Base-by-base conservation (phyloP, 2,888 invertebrate species). In the Cyclophora punctaria region DNA sequence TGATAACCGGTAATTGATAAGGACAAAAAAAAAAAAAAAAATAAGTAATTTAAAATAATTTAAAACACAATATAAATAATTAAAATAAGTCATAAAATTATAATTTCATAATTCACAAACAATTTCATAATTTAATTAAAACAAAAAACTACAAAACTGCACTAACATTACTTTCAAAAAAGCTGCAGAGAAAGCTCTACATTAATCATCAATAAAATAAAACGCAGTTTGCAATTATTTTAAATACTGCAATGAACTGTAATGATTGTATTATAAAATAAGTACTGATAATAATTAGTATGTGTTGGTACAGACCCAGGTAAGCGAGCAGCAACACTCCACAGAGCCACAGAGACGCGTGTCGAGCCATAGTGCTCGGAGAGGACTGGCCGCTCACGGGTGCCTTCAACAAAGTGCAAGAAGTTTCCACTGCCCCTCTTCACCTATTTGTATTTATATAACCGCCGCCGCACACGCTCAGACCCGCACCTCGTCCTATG, bases 341-440 rank as follows among this genome's bases (percentile, higher is more conserved):
- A 63, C 20, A 20, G 37, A 89, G 78, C 74, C 81, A 85, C 75
- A 89, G 76, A 78, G 71, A 83, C 84, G 86, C 81, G 83, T 78
- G 81, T 82, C 89, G 89, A 83, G 89, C 87, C 90, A 90, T 90
- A 80, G 73, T 79, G 87, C 87, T 86, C 86, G 85, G 78, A 75
- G 75, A 75, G 75, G 78, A 85, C 86, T 86, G 86, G 79, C 72
- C 73, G 70, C 69, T 74, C 74, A 73, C 76, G 80, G 74, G 76
- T 79, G 72, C 78, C 75, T 73, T 73, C 78, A 80, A 78, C 82
- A 86, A 87, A 87, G 84, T 86, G 85, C 86, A 85, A 82, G 84
- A 85, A 79, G 80, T 84, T 71, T 78, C 75, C 74, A 71, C 67
- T 75, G 85, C 88, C 88, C 88, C 88, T 87, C 88, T 86, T 86